Conservation (phyloP, 2,888 invertebrate genomes). For the Chirona hameri region DNA sequence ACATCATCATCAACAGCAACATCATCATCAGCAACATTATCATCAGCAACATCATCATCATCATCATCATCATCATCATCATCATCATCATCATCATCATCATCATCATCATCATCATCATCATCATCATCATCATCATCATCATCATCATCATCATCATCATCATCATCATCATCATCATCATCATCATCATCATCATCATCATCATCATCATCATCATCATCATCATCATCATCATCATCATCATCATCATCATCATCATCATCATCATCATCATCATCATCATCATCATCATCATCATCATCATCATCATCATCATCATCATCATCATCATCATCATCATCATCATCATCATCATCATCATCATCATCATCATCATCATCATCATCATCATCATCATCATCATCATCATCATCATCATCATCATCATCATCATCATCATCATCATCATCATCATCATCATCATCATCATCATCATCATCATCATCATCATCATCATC, state of each 20-base stretch:
- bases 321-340: conserved; percentile 22
- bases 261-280: conserved; percentile 22
- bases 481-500: conserved; percentile 22
- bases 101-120: conserved; percentile 22
- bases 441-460: no score
- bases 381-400: conserved; percentile 22
- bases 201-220: conserved; percentile 22
- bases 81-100: conserved; percentile 22
- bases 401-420: conserved; percentile 22
- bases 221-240: conserved; percentile 22
- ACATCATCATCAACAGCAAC: no score
- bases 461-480: no score
- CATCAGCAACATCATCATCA: no score
- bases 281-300: conserved; percentile 22
- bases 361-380: conserved; percentile 22
- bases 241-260: conserved; percentile 22
- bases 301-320: conserved; percentile 22
- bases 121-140: conserved; percentile 22
- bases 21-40: no score
- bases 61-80: no score
- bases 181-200: conserved; percentile 22
- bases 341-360: conserved; percentile 22
- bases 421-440: conserved; percentile 22
- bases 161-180: conserved; percentile 22
- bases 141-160: conserved; percentile 22